These are phyloP conservation scores for Sitta carolinensis DNA, from an alignment of 2,797 vertebrate species.

Conservation along the genomic window DNA sequence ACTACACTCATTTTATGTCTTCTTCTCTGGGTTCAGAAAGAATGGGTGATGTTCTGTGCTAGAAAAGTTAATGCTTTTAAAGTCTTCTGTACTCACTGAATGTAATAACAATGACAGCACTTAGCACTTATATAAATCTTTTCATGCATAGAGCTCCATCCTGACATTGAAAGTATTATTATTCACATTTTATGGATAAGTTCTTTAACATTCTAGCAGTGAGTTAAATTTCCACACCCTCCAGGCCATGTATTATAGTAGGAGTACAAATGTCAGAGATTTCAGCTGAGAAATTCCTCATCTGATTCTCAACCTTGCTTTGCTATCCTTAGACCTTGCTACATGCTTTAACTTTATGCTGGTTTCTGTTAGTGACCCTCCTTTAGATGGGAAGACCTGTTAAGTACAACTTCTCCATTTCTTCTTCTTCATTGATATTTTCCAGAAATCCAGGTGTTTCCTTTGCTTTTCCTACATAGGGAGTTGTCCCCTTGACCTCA, in stretches of 20 bases:
- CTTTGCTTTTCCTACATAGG: neutral
- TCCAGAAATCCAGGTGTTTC: neutral
- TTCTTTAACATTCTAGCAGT: neutral
- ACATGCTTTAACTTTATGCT: neutral
- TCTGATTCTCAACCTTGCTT: neutral
- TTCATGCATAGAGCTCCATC: neutral
- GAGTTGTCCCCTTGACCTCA: neutral
- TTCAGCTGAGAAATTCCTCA: neutral
- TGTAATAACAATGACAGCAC: slow-evolving; percentile 5
- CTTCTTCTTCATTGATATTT: neutral
- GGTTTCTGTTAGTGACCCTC: neutral
- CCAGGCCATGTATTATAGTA: neutral
- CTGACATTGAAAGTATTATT: neutral
- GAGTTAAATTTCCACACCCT: neutral
- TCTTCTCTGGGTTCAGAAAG: neutral
- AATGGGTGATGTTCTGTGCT: slow-evolving; percentile 1
- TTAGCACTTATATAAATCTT: slow-evolving; percentile 4
- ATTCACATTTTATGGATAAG: neutral
- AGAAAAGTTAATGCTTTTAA: slow-evolving; percentile 37
- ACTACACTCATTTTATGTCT: neutral
- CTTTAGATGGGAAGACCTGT: neutral
- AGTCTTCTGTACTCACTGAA: slow-evolving; percentile 5
- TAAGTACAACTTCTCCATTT: neutral
- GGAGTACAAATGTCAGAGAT: neutral
- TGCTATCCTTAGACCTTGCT: neutral